Conservation (phyloP, 2,888 invertebrate genomes). For the Latrodectus hesperus region DNA sequence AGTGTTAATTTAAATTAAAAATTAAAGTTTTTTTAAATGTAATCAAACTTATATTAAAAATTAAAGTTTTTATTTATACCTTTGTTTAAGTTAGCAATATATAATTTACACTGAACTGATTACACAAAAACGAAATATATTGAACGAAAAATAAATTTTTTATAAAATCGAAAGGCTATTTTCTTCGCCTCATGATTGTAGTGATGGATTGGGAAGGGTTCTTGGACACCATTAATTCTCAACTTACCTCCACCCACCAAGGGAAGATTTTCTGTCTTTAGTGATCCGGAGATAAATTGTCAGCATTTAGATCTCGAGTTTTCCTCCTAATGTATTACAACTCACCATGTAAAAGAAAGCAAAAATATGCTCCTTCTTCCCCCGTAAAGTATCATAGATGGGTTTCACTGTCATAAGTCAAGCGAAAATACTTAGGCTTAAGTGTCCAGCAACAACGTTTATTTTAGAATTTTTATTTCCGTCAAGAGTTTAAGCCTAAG, state of each 20-base stretch:
- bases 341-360: constrained; percentile 20
- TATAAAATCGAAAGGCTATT: constrained; percentile 47
- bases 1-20: too few species aligned
- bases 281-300: constrained; percentile 45
- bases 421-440: neutral
- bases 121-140: too few species aligned
- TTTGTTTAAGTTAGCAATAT: too few species aligned
- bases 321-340: constrained; percentile 32
- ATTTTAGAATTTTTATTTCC: too few species aligned
- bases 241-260: constrained; percentile 11
- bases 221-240: constrained; percentile 57
- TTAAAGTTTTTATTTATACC: too few species aligned
- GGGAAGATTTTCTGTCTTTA: constrained; percentile 55
- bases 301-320: constrained; percentile 49
- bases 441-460: neutral
- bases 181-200: constrained; percentile 42
- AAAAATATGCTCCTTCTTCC: neutral
- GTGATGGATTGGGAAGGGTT: constrained; percentile 59
- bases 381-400: neutral
- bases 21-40: too few species aligned
- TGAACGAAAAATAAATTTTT: too few species aligned
- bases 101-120: too few species aligned
- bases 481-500: too few species aligned
- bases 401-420: neutral
- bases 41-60: too few species aligned